phyloP scores from a whole-genome alignment of 2,888 invertebrate species.

The Icerya purchasi region DNA sequence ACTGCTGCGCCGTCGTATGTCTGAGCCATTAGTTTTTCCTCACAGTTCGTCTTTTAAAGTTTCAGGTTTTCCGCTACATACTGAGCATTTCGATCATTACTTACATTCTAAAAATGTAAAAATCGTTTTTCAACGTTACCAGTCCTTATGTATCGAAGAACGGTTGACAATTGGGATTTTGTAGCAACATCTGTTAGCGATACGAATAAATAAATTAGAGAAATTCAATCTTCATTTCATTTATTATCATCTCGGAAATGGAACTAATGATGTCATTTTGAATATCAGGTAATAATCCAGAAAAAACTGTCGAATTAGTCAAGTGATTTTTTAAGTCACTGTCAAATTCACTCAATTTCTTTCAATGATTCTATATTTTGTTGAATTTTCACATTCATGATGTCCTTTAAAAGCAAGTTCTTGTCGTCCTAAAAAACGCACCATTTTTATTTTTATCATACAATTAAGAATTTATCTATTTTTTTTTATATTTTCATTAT shows the following conservation, averaged over 20 bases:
- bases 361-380: background rate
- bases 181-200: background rate
- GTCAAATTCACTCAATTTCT: background rate
- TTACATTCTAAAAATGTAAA: background rate
- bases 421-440: background rate
- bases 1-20: background rate
- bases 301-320: background rate
- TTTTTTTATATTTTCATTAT: background rate
- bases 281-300: background rate
- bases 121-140: background rate
- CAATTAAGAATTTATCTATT: background rate
- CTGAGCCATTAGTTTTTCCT: background rate
- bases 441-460: background rate
- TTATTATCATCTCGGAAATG: background rate
- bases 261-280: background rate
- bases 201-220: too few species aligned
- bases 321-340: background rate
- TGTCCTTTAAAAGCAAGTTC: background rate
- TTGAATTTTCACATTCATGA: background rate
- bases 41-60: background rate
- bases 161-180: background rate
- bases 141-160: background rate
- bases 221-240: background rate
- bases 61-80: background rate
- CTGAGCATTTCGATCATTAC: background rate